Percentiles rank a stretch among this genome's conserved stretches.
These are phyloP conservation scores for Junco hyemalis DNA, from an alignment of 2,113 vertebrate genomes.

Conservation along the genomic window DNA sequence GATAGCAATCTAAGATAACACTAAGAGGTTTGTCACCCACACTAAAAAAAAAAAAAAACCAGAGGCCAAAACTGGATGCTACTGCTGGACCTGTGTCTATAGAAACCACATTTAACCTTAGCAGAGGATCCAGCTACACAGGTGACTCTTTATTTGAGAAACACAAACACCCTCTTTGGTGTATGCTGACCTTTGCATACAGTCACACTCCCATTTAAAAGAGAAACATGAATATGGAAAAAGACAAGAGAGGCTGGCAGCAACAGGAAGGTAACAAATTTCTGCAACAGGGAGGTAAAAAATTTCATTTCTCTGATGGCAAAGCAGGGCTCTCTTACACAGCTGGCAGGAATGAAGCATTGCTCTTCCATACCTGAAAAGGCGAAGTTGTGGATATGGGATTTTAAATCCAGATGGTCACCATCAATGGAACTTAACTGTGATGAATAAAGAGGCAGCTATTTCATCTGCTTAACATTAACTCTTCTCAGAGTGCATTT, in stretches of 20 bases:
- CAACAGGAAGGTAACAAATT: slow-evolving; percentile 48
- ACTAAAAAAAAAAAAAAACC: neutral
- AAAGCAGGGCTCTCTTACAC: slow-evolving; percentile 10
- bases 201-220: neutral
- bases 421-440: neutral
- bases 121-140: neutral
- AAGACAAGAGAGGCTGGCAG: slow-evolving; percentile 22
- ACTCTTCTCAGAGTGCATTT: neutral
- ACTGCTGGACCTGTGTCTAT: neutral
- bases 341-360: slow-evolving; percentile 18
- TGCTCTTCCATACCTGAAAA: slow-evolving; percentile 9
- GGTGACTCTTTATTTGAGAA: neutral
- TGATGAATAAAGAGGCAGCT: neutral
- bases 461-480: slow-evolving; percentile 9
- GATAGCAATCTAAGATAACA: slow-evolving; percentile 46
- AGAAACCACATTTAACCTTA: slow-evolving; percentile 27
- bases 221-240: neutral
- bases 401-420: neutral
- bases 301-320: slow-evolving; percentile 40
- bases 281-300: slow-evolving; percentile 42
- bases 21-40: slow-evolving; percentile 24
- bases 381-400: neutral
- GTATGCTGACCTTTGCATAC: neutral
- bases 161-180: neutral
- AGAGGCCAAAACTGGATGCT: neutral